Percentiles rank a stretch among this genome's conserved stretches.
Conservation (phyloP, 2,888 invertebrate genomes). For the Heliothis peltigera region DNA sequence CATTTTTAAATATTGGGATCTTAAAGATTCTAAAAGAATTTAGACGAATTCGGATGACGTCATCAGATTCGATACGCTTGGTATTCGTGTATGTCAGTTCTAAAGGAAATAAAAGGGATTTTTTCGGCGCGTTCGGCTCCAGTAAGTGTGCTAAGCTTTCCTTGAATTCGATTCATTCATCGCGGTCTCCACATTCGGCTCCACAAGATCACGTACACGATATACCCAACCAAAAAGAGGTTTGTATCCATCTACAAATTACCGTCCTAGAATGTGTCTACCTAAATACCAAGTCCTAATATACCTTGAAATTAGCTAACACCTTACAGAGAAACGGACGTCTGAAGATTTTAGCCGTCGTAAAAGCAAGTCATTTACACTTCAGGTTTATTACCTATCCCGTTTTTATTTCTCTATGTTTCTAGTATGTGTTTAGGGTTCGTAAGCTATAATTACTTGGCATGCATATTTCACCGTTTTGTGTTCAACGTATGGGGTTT, state of each 20-base stretch:
- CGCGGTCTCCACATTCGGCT: too few species aligned
- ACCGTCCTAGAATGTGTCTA: conserved; percentile 16
- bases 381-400: conserved; percentile 61
- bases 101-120: too few species aligned
- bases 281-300: conserved; percentile 31
- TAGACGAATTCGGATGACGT: too few species aligned
- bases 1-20: too few species aligned
- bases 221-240: background rate
- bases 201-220: too few species aligned
- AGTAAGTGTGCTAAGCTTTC: too few species aligned
- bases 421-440: conserved; percentile 69
- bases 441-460: conserved; percentile 56
- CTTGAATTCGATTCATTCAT: too few species aligned
- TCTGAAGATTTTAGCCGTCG: conserved; percentile 54
- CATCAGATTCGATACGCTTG: too few species aligned
- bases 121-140: too few species aligned
- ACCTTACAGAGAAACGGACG: conserved; percentile 38
- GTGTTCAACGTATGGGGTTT: conserved; percentile 39
- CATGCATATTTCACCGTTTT: conserved; percentile 47
- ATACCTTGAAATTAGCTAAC: conserved; percentile 29
- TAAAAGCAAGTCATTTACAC: conserved; percentile 61
- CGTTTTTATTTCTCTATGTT: conserved; percentile 67
- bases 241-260: background rate
- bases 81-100: too few species aligned
- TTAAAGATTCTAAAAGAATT: too few species aligned